A percentile compares a stretch with the other conserved stretches of the same genome.
These are phyloP conservation scores for Amiota communis DNA, from an alignment of 2,888 invertebrate species.

Conservation along the genomic window DNA sequence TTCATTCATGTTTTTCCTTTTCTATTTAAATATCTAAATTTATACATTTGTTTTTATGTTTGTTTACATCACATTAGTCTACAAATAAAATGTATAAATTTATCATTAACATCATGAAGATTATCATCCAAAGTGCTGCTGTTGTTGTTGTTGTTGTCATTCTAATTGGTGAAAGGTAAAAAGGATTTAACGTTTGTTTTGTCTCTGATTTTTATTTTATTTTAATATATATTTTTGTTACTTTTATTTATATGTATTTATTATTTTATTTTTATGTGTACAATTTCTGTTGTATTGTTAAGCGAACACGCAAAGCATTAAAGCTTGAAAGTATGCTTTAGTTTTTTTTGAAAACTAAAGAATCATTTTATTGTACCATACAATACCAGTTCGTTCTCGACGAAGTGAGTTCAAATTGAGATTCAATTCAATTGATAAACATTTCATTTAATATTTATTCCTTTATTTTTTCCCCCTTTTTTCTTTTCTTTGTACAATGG, in stretches of 20 bases:
- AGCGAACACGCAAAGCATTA: neutral
- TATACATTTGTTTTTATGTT: no score
- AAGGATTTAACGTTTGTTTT: constrained; percentile 28
- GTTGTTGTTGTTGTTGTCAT: neutral
- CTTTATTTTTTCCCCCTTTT: neutral
- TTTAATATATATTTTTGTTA: constrained; percentile 19
- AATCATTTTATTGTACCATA: no score
- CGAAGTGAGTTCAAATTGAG: neutral
- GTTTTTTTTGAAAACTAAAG: neutral
- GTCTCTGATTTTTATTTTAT: constrained; percentile 18
- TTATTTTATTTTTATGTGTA: neutral
- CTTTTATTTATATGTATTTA: neutral
- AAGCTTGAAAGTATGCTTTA: neutral
- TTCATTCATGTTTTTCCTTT: no score
- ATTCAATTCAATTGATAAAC: neutral
- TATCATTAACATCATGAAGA: no score
- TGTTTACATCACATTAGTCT: no score
- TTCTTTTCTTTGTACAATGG: neutral
- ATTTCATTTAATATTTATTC: neutral
- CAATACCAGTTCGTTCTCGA: no score
- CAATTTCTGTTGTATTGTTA: neutral
- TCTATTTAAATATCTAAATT: no score
- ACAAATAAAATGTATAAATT: no score
- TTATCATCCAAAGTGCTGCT: no score
- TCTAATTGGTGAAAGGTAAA: constrained; percentile 33